Evolutionary conservation across 1,140 invertebrate species (phyloP).

Genomic region (Drosophila arizonae): DNA sequence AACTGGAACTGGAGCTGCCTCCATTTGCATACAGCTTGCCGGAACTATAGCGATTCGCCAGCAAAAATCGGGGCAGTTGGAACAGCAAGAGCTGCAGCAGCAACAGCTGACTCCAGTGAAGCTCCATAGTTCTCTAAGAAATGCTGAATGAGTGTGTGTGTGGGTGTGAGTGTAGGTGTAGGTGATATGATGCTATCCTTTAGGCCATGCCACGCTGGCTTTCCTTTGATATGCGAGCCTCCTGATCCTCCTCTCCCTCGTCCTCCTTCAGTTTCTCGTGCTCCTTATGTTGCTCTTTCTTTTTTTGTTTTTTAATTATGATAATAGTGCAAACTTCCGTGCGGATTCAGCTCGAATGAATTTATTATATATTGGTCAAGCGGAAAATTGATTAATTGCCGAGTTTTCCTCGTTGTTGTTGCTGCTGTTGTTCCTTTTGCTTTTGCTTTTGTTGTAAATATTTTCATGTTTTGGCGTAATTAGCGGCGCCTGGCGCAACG

Average conservation of each 20-base stretch:
- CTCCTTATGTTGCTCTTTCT: not conserved
- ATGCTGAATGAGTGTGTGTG: not conserved
- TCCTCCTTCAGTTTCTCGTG: not conserved
- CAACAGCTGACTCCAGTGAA: not conserved
- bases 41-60: slow-evolving; percentile 22
- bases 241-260: not conserved
- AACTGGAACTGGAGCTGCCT: slow-evolving; percentile 7
- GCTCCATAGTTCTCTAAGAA: not conserved
- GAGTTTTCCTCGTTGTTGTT: slow-evolving; percentile 37
- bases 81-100: slow-evolving; percentile 9
- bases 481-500: slow-evolving; percentile 62
- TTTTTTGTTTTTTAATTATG: slow-evolving; percentile 40
- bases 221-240: slow-evolving; percentile 13
- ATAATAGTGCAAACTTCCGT: slow-evolving; percentile 40
- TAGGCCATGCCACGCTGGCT: slow-evolving; percentile 36
- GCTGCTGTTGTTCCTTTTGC: slow-evolving; percentile 18
- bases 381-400: slow-evolving; percentile 80
- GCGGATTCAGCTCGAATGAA: slow-evolving; percentile 36
- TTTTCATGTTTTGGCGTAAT: slow-evolving; percentile 79
- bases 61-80: slow-evolving; percentile 8
- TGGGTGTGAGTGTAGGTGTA: not conserved
- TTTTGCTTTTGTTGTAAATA: slow-evolving; percentile 53
- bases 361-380: slow-evolving; percentile 72
- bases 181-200: not conserved
- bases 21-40: slow-evolving; percentile 4